Percentiles rank a stretch among this genome's conserved stretches.
These are phyloP conservation scores for Pinna nobilis DNA, from an alignment of 1,140 invertebrate genomes.

Conservation along the genomic window DNA sequence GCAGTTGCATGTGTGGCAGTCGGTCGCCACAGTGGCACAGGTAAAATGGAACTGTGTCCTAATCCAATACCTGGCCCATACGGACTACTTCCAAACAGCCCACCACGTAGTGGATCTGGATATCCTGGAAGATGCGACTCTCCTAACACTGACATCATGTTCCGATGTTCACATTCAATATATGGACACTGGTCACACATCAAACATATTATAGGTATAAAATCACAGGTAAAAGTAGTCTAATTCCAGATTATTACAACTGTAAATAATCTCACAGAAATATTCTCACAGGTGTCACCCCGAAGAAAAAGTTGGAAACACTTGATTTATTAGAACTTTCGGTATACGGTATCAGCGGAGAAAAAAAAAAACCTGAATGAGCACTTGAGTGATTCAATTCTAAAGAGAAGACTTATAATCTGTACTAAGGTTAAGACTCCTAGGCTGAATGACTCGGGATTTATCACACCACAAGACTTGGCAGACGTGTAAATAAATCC, in stretches of 20 bases:
- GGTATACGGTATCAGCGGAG: background rate
- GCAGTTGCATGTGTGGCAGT: slow-evolving; percentile 18
- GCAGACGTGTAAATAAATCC: slow-evolving; percentile 17
- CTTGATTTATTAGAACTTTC: background rate
- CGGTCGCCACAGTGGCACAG: slow-evolving; percentile 40
- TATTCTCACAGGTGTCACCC: background rate
- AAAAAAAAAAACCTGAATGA: no score
- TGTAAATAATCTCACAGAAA: background rate
- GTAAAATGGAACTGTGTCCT: slow-evolving; percentile 24
- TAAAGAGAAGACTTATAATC: no score
- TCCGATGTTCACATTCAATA: slow-evolving; percentile 11
- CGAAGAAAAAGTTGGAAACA: background rate
- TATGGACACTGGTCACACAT: slow-evolving; percentile 14
- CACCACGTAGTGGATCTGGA: slow-evolving; percentile 19
- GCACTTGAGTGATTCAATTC: no score
- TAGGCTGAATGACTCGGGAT: no score
- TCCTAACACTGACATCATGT: slow-evolving; percentile 37
- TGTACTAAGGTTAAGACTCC: no score
- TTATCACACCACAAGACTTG: no score
- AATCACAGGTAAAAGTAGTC: background rate
- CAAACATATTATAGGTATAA: no score
- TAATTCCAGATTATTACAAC: slow-evolving; percentile 7
- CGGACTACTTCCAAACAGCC: background rate
- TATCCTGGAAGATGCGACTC: slow-evolving; percentile 32
- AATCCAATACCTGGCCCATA: slow-evolving; percentile 25